Evolutionary conservation across 2,888 invertebrate species (phyloP), one percentile per base, ranked within the genome.

Genomic region (Trissolcus japonicus): DNA sequence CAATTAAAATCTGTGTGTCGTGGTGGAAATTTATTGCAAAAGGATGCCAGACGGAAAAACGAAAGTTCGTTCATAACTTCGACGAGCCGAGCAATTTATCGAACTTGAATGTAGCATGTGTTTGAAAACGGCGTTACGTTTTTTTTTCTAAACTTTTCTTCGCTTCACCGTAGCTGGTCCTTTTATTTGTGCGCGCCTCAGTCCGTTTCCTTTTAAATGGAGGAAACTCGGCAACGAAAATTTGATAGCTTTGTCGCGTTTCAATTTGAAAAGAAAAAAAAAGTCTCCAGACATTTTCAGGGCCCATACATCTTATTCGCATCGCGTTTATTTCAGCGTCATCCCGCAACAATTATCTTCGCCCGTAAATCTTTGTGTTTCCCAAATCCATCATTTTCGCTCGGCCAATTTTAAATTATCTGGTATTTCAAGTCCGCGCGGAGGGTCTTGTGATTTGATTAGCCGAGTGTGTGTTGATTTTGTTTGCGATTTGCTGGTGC

Each of bases 41-140:
- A 53, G 35, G 50, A 51, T 35, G n/a, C 16, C 53, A 56, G 71
- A 59, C 63, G 65, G 61, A 13, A 51, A 56, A 66, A 48, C 51
- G 61, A 66, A 66, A 66, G 62, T 71, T 66, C 71, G 69, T 61
- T 76, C 57, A 69, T 76, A 76, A 76, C 59, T 76, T 67, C 46
- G 60, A 21, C 66, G 29, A 21, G 16, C 51, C 35, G 59, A 53
- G 71, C 76, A 72, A 77, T 72, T 77, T 71, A 76, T 71, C 57
- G 76, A 71, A 76, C 69, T 69, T 65, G 65, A 61, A 61, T 69
- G 76, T 69, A 66, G 69, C 76, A 66, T 76, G 76, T 69, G 76
- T 71, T 61, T 61, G 71, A 69, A 66, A 76, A 71, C 76, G 76
- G 61, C 61, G 35, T 66, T 66, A 65, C 66, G 61, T 71, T 71